phyloP scores from a whole-genome alignment of 35 echinoderm and acorn worm species.

The Ptychodera flava region DNA sequence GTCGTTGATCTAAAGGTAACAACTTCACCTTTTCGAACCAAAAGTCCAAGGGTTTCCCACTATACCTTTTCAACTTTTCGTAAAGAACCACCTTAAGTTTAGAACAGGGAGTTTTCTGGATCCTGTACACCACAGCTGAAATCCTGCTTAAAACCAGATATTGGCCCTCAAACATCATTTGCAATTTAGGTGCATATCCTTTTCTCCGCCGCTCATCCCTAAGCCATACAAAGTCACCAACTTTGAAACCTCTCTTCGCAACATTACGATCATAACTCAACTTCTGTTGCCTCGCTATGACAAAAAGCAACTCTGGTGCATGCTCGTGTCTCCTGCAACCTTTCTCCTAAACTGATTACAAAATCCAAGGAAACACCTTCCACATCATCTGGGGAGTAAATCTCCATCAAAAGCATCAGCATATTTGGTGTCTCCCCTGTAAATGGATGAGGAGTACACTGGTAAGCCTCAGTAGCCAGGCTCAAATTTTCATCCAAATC shows the following conservation, averaged over 20 bases:
- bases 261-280: no score
- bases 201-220: no score
- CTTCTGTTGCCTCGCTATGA: neutral
- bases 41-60: no score
- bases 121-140: conserved; percentile 32
- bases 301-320: neutral
- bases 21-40: no score
- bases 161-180: conserved; percentile 53
- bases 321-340: no score
- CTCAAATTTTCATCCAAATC: conserved; percentile 43
- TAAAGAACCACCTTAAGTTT: conserved; percentile 43
- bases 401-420: conserved; percentile 38
- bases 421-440: conserved; percentile 30
- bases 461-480: conserved; percentile 16
- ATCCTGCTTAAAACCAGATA: conserved; percentile 23
- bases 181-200: no score
- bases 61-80: conserved; percentile 32
- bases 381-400: conserved; percentile 16
- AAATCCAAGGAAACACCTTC: no score
- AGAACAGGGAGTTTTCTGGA: conserved; percentile 9
- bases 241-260: conserved; percentile 16
- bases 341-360: neutral
- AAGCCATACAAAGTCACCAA: conserved; percentile 53
- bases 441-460: neutral
- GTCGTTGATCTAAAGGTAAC: no score